Percentiles rank a stretch among this genome's conserved stretches.
Conservation (phyloP, 2,797 vertebrate species). For the Aeoliscus strigatus region DNA sequence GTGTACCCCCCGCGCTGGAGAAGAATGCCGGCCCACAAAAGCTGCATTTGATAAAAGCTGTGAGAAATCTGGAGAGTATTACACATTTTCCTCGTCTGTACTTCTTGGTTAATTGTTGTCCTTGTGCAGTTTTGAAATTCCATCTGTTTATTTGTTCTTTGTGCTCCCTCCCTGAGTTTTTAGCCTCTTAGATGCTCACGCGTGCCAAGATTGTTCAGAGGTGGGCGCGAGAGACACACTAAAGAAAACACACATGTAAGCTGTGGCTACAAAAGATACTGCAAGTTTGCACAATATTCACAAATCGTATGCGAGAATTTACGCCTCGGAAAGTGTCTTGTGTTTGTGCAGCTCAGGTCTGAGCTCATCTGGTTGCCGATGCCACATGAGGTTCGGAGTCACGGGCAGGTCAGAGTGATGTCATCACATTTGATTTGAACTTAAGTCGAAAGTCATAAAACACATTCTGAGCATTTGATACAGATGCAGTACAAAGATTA, state of each 20-base stretch:
- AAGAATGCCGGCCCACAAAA: too few relatives aligned
- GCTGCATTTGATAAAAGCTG: slow-evolving; percentile 56
- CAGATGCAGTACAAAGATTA: too few relatives aligned
- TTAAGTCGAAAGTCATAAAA: background rate
- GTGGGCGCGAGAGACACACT: slow-evolving; percentile 12
- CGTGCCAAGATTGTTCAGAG: slow-evolving; percentile 19
- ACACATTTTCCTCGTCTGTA: slow-evolving; percentile 32
- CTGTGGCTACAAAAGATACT: slow-evolving; percentile 9
- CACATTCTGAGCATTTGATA: too few relatives aligned
- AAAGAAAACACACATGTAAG: slow-evolving; percentile 27
- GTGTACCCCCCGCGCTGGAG: slow-evolving; percentile 34
- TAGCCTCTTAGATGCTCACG: slow-evolving; percentile 22
- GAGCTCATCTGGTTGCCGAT: slow-evolving; percentile 14
- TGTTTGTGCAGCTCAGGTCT: slow-evolving; percentile 3
- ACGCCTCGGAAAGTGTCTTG: slow-evolving; percentile 1
- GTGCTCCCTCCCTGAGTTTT: slow-evolving; percentile 25
- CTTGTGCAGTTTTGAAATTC: slow-evolving; percentile 55
- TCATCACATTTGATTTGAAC: slow-evolving; percentile 2
- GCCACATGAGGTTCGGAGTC: slow-evolving; percentile 8
- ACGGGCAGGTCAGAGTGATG: slow-evolving; percentile 22
- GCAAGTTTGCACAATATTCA: slow-evolving; percentile 1
- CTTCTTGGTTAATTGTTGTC: slow-evolving; percentile 56
- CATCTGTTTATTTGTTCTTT: slow-evolving; percentile 49
- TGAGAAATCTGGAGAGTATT: slow-evolving; percentile 54
- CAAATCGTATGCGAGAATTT: slow-evolving; percentile 20